Conservation (phyloP, 2,888 invertebrate species). For the Patella pellucida region DNA sequence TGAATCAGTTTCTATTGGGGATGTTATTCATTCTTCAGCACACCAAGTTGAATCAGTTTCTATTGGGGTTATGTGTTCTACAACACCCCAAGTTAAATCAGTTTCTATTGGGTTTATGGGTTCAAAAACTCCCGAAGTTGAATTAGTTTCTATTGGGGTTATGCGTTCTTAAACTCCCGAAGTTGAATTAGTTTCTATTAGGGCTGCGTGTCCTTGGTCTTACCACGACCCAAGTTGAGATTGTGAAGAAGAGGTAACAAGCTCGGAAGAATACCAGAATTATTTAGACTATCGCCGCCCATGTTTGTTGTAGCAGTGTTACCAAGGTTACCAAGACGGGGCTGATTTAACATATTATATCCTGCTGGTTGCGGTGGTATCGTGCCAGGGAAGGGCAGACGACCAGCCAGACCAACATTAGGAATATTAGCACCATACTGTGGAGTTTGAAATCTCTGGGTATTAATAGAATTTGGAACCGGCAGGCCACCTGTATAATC, state of each 20-base stretch:
- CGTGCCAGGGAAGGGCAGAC: neutral
- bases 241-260: constrained; percentile 30
- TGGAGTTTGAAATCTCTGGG: neutral
- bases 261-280: constrained; percentile 26
- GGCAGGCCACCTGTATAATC: neutral
- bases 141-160: too few relatives aligned
- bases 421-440: neutral
- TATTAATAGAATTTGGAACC: neutral
- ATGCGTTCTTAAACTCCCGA: too few relatives aligned
- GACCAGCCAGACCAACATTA: too few relatives aligned
- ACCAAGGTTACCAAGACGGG: neutral
- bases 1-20: too few relatives aligned
- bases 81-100: too few relatives aligned
- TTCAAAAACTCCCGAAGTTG: too few relatives aligned
- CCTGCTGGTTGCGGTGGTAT: neutral
- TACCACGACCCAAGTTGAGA: constrained; percentile 23
- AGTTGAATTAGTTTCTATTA: too few relatives aligned
- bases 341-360: neutral
- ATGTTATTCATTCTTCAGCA: too few relatives aligned
- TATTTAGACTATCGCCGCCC: constrained; percentile 9
- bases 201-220: neutral
- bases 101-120: too few relatives aligned
- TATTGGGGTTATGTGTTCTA: too few relatives aligned
- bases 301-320: neutral
- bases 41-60: too few relatives aligned